These are phyloP conservation scores for Petrocephalus sullivani DNA, from an alignment of 2,797 vertebrate genomes.

Conservation along the genomic window DNA sequence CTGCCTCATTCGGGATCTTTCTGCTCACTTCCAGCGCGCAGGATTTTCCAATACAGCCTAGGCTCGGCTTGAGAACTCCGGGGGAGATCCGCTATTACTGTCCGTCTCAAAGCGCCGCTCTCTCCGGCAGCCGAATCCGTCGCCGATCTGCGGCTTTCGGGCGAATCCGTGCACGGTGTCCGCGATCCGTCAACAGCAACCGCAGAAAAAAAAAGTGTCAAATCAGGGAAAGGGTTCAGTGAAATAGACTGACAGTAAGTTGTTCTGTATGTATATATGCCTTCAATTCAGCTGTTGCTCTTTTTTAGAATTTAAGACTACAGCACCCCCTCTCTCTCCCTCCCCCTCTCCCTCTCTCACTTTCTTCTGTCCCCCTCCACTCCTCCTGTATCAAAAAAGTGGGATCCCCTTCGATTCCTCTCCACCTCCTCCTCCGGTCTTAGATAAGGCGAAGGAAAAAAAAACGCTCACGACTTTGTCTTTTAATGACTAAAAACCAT, in stretches of 20 bases:
- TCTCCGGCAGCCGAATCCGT: slow-evolving; percentile 42
- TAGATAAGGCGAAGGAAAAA: slow-evolving; percentile 22
- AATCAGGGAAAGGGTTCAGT: slow-evolving; percentile 32
- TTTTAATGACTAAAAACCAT: slow-evolving; percentile 13
- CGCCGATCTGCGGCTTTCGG: slow-evolving; percentile 20
- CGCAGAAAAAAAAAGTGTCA: slow-evolving; percentile 26
- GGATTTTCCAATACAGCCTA: slow-evolving; percentile 43
- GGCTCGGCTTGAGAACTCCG: slow-evolving; percentile 23
- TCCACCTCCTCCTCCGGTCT: slow-evolving; percentile 51
- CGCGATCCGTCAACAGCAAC: slow-evolving; percentile 27
- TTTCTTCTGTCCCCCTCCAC: slow-evolving; percentile 40
- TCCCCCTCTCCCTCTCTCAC: slow-evolving; percentile 22
- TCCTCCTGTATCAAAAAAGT: slow-evolving; percentile 28
- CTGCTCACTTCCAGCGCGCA: slow-evolving; percentile 31
- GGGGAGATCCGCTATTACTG: slow-evolving; percentile 25
- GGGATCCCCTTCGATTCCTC: slow-evolving; percentile 33
- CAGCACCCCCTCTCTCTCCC: slow-evolving; percentile 28
- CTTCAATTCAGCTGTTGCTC: slow-evolving; percentile 61
- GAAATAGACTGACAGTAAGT: slow-evolving; percentile 52
- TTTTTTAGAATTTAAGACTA: slow-evolving; percentile 22
- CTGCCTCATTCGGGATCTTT: slow-evolving; percentile 41
- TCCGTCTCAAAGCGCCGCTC: slow-evolving; percentile 27
- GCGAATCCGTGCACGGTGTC: slow-evolving; percentile 25
- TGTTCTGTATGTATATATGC: slow-evolving; percentile 43
- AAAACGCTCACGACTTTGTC: background rate